These are phyloP conservation scores for Arctopsyche grandis DNA, from an alignment of 1,140 invertebrate species.

Conservation along the genomic window DNA sequence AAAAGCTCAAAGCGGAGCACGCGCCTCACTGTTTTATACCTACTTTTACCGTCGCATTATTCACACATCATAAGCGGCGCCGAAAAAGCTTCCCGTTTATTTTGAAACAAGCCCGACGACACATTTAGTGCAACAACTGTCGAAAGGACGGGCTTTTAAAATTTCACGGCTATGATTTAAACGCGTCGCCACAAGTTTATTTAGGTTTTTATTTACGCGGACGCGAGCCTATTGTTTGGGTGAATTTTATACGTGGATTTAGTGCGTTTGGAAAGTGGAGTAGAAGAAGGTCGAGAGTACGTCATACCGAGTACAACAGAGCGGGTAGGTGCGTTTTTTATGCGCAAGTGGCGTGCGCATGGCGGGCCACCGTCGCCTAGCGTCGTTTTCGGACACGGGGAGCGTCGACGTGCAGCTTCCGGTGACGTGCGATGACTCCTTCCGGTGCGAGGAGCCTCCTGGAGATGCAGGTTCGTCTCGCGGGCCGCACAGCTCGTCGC, in stretches of 20 bases:
- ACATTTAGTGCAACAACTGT: neutral
- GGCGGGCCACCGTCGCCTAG: neutral
- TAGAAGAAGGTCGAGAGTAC: too few relatives aligned
- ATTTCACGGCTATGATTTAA: neutral
- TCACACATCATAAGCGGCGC: neutral
- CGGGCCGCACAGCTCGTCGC: neutral
- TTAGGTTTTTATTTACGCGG: neutral
- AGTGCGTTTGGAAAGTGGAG: too few relatives aligned
- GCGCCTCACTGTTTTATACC: neutral
- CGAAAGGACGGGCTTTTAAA: neutral
- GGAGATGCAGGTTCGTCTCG: neutral
- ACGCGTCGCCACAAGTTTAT: neutral
- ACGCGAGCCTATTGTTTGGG: neutral
- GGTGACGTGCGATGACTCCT: neutral
- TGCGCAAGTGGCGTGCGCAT: neutral
- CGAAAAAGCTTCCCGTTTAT: slow-evolving; percentile 23
- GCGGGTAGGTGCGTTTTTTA: neutral
- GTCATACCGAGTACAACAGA: too few relatives aligned
- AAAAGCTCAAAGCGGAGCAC: neutral
- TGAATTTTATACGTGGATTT: too few relatives aligned
- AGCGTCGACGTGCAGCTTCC: neutral
- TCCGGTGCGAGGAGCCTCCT: neutral
- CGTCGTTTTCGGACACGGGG: neutral
- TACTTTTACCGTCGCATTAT: slow-evolving; percentile 19
- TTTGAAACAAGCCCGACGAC: slow-evolving; percentile 25